These are phyloP conservation scores for Austrofundulus limnaeus DNA, from an alignment of 2,113 vertebrate genomes.

Conservation along the genomic window DNA sequence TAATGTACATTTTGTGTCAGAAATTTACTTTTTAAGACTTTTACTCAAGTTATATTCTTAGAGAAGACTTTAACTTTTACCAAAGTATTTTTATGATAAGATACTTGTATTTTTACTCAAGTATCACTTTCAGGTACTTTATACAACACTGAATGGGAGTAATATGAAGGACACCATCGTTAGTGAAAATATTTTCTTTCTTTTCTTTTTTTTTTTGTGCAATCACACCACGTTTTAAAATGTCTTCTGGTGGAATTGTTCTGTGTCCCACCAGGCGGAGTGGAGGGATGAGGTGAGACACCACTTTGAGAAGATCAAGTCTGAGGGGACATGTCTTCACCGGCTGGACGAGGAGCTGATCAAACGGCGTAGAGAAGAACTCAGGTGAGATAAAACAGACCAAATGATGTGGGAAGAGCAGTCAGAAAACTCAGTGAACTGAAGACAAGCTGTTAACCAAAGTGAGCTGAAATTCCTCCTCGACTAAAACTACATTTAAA, in stretches of 20 bases:
- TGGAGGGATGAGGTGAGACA: slow-evolving; percentile 96
- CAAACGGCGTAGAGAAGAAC: slow-evolving; percentile 91
- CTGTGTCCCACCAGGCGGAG: slow-evolving; percentile 81
- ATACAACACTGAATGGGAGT: too few relatives aligned
- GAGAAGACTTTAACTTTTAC: too few relatives aligned
- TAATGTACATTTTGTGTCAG: too few relatives aligned
- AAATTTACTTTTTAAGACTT: too few relatives aligned
- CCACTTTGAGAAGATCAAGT: slow-evolving; percentile 98
- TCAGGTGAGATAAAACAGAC: slow-evolving; percentile 78
- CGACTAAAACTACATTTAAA: too few relatives aligned
- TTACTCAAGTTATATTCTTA: too few relatives aligned
- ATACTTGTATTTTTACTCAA: too few relatives aligned
- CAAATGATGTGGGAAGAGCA: not conserved
- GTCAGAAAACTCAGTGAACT: too few relatives aligned
- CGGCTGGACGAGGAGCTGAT: slow-evolving; percentile 94
- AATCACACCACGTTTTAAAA: not conserved
- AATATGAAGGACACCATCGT: not conserved
- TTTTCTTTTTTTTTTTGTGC: not conserved
- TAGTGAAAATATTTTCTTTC: not conserved
- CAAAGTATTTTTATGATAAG: too few relatives aligned
- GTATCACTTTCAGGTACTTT: too few relatives aligned
- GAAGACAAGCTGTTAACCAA: too few relatives aligned
- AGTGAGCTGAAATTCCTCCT: too few relatives aligned
- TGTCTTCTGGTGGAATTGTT: not conserved
- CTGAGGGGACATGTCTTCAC: slow-evolving; percentile 95